phyloP scores from a whole-genome alignment of 1,140 invertebrate genomes.

The Ceratitis capitata region DNA sequence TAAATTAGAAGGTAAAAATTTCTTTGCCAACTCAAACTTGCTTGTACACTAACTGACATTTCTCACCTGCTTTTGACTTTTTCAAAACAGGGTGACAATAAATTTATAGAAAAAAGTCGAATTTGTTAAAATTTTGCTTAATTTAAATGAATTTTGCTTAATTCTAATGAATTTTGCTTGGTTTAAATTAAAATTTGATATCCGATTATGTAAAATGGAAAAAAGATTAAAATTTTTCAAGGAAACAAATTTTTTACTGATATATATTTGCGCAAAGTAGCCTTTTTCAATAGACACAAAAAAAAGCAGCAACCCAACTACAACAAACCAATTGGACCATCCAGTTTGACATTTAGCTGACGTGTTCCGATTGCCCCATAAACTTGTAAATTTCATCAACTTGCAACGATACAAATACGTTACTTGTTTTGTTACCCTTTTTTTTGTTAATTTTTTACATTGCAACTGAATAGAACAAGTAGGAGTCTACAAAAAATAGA shows the following conservation, averaged over 20 bases:
- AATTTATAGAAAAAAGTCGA: no score
- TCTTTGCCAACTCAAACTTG: not conserved
- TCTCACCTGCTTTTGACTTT: not conserved
- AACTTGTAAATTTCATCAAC: constrained; percentile 24
- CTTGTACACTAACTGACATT: not conserved
- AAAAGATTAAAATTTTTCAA: no score
- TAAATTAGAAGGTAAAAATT: not conserved
- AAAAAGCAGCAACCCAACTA: not conserved
- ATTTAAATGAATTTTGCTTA: no score
- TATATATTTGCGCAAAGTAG: no score
- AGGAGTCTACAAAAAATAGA: not conserved
- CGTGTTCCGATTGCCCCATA: constrained; percentile 7
- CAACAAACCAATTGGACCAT: not conserved
- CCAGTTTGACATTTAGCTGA: constrained; percentile 33
- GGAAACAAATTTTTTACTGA: no score
- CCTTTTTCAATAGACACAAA: no score
- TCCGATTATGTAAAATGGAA: no score
- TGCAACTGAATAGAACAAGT: not conserved
- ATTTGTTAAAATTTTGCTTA: no score
- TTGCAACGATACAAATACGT: not conserved
- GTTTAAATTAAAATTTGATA: no score
- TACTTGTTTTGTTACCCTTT: not conserved
- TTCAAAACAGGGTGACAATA: not conserved
- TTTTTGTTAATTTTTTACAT: constrained; percentile 5
- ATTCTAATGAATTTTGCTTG: no score